Evolutionary conservation across 1,140 invertebrate genomes (phyloP), one percentile per base, ranked within the genome.

Genomic region (Drosophila subpulchrella): DNA sequence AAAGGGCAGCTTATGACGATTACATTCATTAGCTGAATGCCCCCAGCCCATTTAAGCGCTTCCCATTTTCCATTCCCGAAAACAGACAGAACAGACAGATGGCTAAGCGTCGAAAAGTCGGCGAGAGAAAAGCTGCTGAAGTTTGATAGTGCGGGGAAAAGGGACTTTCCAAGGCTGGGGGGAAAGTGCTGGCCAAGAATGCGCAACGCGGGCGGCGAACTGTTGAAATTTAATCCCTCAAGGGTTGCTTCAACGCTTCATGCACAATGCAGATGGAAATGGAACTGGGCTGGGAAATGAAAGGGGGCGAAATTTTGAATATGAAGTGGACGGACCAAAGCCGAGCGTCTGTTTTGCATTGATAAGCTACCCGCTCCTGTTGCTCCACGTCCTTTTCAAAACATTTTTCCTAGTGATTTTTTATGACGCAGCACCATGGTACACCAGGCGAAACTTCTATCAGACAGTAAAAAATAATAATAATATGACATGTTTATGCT

Each of bases 201-300:
- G 80, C 84, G 83, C 79, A 88, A 75, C 71, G 79, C 75, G 79
- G 75, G 50, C 62, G 78, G 83, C 51, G 66, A 88, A 82, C 84
- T 88, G 84, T 89, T 89, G 84, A 88, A 88, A 88, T 84, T 84
- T 88, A 88, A 88, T 88, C 84, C 84, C 80, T 89, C 84, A 89
- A 88, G 84, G 84, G 84, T 88, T 89, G 84, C 84, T 89, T 89
- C 84, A 88, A 88, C 84, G 83, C 83, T 81, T 58, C 65, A 15
- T 62, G 70, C 55, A 75, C 80, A 83, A 84, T 79, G 75, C 56
- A 63, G 30, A 51, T 17, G 48, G 38, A 30, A 24, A 38, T 27
- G 48, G 24, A 7, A 4, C 1, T 13, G n/a, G 58, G 20, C 0
- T 17, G 27, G 57, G 61, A 48, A 30, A 30, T 11, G 32, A 42